Conservation (phyloP, 2,888 invertebrate genomes). For the Agapostemon virescens region DNA sequence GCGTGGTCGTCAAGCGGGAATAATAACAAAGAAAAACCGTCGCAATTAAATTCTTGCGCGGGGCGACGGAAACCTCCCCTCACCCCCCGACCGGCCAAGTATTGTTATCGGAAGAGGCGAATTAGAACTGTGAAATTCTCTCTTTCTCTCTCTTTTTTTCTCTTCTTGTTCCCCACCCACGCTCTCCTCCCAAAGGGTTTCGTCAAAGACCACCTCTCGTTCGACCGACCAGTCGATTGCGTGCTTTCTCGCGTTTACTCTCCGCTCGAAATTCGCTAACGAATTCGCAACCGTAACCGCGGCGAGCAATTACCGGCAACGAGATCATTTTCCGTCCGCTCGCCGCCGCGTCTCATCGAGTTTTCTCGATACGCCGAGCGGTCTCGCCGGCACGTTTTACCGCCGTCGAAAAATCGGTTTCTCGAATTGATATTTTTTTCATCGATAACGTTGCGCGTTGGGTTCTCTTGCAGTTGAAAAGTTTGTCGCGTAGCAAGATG, state of each 20-base stretch:
- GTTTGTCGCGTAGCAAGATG: too few relatives aligned
- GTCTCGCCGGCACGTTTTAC: neutral
- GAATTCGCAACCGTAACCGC: constrained; percentile 13
- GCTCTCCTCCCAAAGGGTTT: neutral
- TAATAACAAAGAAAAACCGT: constrained; percentile 64
- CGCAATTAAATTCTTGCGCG: constrained; percentile 69
- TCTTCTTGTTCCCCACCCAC: too few relatives aligned
- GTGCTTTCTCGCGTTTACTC: neutral
- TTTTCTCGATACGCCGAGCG: constrained; percentile 20
- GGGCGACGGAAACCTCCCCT: constrained; percentile 13
- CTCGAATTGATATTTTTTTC: neutral
- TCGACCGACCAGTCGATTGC: neutral
- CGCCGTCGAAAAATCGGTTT: neutral
- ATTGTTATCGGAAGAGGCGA: constrained; percentile 24
- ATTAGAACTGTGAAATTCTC: constrained; percentile 14
- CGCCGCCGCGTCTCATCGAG: constrained; percentile 41
- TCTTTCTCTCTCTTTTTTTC: neutral
- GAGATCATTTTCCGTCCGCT: neutral
- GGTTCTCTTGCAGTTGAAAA: neutral
- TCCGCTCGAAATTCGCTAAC: constrained; percentile 12
- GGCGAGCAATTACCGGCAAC: constrained; percentile 4
- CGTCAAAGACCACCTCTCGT: neutral
- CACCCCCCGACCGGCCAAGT: neutral
- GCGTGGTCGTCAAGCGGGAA: constrained; percentile 59
- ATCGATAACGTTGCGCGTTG: neutral